A percentile compares a stretch with the other conserved stretches of the same genome.
Evolutionary conservation across 2,797 vertebrate species (phyloP).

Genomic region (Passerculus sandwichensis): DNA sequence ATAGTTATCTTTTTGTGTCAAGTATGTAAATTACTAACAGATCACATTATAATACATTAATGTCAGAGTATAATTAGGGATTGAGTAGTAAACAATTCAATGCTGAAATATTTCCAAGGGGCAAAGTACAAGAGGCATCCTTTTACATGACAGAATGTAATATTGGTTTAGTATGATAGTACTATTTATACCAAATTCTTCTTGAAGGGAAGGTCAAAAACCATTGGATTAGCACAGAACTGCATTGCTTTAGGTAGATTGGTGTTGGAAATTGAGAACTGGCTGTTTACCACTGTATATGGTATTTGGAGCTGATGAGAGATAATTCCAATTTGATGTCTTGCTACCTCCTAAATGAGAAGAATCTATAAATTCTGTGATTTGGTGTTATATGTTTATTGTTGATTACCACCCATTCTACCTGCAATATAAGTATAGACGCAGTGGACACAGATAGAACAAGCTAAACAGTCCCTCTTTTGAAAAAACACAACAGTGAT

Average conservation of each 20-base stretch:
- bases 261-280: not conserved
- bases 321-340: not conserved
- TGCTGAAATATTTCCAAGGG: not conserved
- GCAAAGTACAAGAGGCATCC: not conserved
- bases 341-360: not conserved
- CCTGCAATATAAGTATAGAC: not conserved
- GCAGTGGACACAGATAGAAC: not conserved
- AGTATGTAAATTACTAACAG: slow-evolving; percentile 1
- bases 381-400: not conserved
- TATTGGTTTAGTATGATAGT: not conserved
- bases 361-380: not conserved
- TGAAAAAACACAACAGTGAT: not conserved
- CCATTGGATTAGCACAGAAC: not conserved
- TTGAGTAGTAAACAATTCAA: not conserved
- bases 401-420: not conserved
- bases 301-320: not conserved
- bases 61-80: not conserved
- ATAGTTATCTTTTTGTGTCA: not conserved
- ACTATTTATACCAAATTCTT: not conserved
- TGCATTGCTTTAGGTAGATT: not conserved
- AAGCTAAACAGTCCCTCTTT: not conserved
- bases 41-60: not conserved
- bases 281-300: not conserved
- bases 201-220: not conserved
- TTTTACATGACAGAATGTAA: not conserved